Base-by-base conservation (phyloP, 1,140 invertebrate genomes). In the Anoplophora glabripennis region DNA sequence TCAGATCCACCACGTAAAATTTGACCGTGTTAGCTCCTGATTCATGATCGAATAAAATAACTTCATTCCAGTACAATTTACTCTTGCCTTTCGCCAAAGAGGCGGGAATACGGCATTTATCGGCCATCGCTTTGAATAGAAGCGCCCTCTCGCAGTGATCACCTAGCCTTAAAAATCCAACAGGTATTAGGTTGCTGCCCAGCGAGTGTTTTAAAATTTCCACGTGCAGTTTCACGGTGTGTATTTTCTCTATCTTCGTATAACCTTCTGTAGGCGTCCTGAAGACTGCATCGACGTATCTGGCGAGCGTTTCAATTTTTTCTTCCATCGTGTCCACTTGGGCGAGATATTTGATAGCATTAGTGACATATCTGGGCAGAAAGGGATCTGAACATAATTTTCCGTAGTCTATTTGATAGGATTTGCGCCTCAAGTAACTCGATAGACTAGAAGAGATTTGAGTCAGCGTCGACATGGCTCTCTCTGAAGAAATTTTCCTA, bases 51-150 rank as follows among this genome's bases (percentile, higher is more conserved):
- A 65, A 51, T 40, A 72, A 38, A 9, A 67, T 62, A 12, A 74
- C 61, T 64, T 74, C 72, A 53, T 74, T 74, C 69, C 70, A 74
- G 63, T 72, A 72, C n/a, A 70, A 41, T 40, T 53, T 56, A 14
- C 60, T 49, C 17, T 28, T 63, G 15, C 63, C 63, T 57, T 59
- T 66, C 9, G 65, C 59, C 12, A 74, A 18, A 7, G 51, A 53
- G 34, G 37, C 41, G 9, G 51, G 28, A n/a, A 53, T 53, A 53
- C 34, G 7, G 18, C 15, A 28, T 28, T 28, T 41, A 42, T 53
- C 51, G 3, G 51, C 51, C 17, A 53, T 28, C n/a, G 51, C 51
- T 37, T 53, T 74, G 47, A 72, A 72, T n/a, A 74, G 53, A 14
- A 74, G 53, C 4, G 71, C 63, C 17, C 66, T 59, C 61, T 74